These are phyloP conservation scores for Dasyprocta punctata DNA, from an alignment of 2,113 vertebrate genomes.

Conservation along the genomic window DNA sequence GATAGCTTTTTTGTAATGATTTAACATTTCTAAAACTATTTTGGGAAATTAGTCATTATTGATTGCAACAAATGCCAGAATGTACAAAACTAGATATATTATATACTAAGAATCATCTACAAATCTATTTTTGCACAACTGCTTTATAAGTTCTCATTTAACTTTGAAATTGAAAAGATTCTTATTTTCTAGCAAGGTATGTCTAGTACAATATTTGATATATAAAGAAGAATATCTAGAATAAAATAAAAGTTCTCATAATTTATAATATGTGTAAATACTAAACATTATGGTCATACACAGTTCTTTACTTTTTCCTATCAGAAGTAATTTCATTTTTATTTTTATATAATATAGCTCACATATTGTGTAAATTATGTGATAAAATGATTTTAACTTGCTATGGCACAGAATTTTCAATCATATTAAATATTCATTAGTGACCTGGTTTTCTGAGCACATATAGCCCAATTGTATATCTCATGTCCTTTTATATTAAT, in stretches of 20 bases:
- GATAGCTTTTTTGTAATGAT: not conserved
- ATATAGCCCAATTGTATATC: not conserved
- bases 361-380: not conserved
- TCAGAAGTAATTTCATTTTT: not conserved
- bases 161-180: not conserved
- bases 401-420: not conserved
- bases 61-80: not conserved
- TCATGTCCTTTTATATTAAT: not conserved
- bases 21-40: not conserved
- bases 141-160: not conserved
- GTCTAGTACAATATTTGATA: not conserved
- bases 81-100: not conserved
- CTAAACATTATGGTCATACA: not conserved
- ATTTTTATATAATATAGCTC: not conserved
- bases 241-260: not conserved
- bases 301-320: not conserved
- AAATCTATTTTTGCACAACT: not conserved
- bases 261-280: not conserved
- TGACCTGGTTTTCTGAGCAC: not conserved
- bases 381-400: not conserved
- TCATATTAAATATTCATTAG: conserved; percentile 6
- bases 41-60: not conserved
- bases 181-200: not conserved
- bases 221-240: not conserved
- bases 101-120: not conserved